Conservation (phyloP, 2,113 vertebrate species). For the Tautogolabrus adspersus region DNA sequence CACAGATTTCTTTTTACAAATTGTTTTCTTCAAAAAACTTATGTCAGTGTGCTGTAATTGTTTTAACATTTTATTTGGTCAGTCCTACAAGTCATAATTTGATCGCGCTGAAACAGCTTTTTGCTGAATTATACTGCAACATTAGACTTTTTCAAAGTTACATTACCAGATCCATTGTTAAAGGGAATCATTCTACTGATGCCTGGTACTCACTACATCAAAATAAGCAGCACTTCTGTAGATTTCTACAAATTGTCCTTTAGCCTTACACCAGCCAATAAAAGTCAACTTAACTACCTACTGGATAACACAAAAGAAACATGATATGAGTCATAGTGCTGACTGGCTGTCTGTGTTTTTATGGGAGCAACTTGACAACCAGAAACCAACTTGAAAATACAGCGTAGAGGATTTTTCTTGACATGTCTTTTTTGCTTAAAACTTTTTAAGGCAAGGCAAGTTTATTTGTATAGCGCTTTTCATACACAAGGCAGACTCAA, state of each 20-base stretch:
- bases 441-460: no score
- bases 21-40: no score
- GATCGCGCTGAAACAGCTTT: not conserved
- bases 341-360: constrained; percentile 39
- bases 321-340: constrained; percentile 53
- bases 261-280: constrained; percentile 11
- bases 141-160: not conserved
- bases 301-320: constrained; percentile 33
- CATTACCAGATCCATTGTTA: not conserved
- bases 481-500: no score
- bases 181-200: not conserved
- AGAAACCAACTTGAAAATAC: not conserved
- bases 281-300: constrained; percentile 28
- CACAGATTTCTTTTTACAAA: no score
- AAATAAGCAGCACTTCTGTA: constrained; percentile 4
- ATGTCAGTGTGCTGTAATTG: no score
- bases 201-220: constrained; percentile 1
- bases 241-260: constrained; percentile 6
- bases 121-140: not conserved
- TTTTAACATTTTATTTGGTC: not conserved
- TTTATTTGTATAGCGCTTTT: no score
- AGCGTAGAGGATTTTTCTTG: no score
- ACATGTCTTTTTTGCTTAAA: no score
- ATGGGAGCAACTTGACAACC: constrained; percentile 3
- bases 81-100: not conserved